phyloP scores from a whole-genome alignment of 2,113 vertebrate genomes.

The Crypturellus undulatus region DNA sequence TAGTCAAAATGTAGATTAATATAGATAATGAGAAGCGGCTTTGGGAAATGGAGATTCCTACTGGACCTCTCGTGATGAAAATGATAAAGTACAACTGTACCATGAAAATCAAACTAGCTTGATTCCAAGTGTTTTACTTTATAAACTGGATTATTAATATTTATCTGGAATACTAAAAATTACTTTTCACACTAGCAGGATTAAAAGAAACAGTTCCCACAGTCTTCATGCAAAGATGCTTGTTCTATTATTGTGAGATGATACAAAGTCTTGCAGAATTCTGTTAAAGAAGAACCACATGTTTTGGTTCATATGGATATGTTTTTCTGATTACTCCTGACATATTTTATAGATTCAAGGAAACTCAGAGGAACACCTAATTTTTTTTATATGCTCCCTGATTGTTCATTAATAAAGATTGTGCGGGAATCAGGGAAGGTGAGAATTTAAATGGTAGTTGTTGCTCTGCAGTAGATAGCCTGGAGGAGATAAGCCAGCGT shows the following conservation, averaged over 20 bases:
- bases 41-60: neutral
- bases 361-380: conserved; percentile 12
- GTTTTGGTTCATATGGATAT: neutral
- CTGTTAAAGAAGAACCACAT: neutral
- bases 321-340: conserved; percentile 10
- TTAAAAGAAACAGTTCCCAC: neutral
- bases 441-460: neutral
- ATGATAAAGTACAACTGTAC: neutral
- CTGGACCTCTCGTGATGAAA: neutral
- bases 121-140: conserved; percentile 5
- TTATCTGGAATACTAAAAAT: conserved; percentile 12
- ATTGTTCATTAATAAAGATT: conserved; percentile 10
- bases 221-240: neutral
- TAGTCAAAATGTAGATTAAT: neutral
- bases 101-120: neutral
- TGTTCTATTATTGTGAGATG: neutral
- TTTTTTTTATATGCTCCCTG: neutral
- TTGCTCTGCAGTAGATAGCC: neutral
- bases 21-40: neutral
- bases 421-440: neutral
- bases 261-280: neutral
- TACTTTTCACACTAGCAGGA: neutral
- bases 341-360: neutral
- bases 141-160: conserved; percentile 6
- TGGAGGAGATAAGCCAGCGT: neutral